phyloP scores from a whole-genome alignment of 2,888 invertebrate genomes.

The Cancer borealis region DNA sequence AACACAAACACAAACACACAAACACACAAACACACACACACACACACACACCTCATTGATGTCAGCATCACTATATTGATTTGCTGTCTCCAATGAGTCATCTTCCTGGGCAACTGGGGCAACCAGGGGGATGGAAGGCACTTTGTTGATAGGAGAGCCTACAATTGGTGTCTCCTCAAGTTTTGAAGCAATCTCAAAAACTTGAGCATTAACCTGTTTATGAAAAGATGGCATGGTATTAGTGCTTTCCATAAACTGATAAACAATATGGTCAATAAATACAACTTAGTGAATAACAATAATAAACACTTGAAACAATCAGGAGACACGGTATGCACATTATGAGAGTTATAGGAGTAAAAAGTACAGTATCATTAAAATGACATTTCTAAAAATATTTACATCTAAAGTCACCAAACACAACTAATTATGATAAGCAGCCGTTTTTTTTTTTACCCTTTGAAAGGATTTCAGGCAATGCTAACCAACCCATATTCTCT shows the following conservation, averaged over 20 bases:
- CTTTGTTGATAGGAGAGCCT: constrained; percentile 58
- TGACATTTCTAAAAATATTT: not conserved
- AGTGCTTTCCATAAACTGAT: not conserved
- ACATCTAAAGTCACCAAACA: not conserved
- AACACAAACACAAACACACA: constrained; percentile 21
- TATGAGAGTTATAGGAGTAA: not conserved
- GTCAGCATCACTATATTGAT: constrained; percentile 74
- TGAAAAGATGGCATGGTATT: not conserved
- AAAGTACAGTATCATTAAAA: not conserved
- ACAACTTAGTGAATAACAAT: not conserved
- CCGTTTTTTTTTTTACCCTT: not conserved
- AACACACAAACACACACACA: constrained; percentile 22
- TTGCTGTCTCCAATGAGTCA: constrained; percentile 60
- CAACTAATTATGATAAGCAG: not conserved
- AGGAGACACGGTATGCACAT: not conserved
- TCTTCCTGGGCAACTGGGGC: constrained; percentile 50
- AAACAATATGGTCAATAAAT: not conserved
- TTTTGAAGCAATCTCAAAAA: constrained; percentile 71
- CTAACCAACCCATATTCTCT: too few relatives aligned
- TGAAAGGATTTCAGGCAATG: not conserved
- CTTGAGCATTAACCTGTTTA: constrained; percentile 70
- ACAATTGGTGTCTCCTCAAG: constrained; percentile 69
- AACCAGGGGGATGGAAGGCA: constrained; percentile 53
- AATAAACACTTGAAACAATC: not conserved
- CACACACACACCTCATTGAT: constrained; percentile 73